phyloP scores from a whole-genome alignment of 2,888 invertebrate genomes.

The Cepaea hortensis region DNA sequence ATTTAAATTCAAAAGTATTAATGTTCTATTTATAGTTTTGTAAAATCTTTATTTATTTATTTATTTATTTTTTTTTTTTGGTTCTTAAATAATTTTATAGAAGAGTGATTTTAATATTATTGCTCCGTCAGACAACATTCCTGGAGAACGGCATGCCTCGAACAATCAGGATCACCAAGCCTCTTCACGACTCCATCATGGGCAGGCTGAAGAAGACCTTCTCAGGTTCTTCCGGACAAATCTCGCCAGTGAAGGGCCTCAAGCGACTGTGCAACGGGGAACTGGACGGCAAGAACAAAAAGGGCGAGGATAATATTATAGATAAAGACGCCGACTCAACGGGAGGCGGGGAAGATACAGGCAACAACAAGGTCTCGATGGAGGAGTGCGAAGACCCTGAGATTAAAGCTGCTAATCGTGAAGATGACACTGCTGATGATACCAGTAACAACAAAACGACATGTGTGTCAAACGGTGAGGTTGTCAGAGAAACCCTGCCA shows the following conservation, averaged over 20 bases:
- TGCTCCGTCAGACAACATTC: constrained; percentile 64
- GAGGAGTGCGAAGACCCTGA: not conserved
- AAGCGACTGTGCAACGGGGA: constrained; percentile 53
- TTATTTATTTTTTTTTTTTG: not conserved
- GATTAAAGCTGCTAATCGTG: too few relatives aligned
- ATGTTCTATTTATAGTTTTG: too few relatives aligned
- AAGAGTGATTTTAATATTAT: too few relatives aligned
- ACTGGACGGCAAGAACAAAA: constrained; percentile 32
- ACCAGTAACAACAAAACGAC: not conserved
- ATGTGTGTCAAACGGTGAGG: not conserved
- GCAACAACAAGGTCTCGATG: constrained; percentile 9
- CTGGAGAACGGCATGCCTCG: constrained; percentile 67
- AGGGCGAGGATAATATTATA: not conserved
- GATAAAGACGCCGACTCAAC: constrained; percentile 42
- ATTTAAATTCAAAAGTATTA: too few relatives aligned
- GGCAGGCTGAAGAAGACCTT: constrained; percentile 63
- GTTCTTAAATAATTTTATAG: too few relatives aligned
- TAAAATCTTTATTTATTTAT: too few relatives aligned
- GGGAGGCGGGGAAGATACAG: constrained; percentile 14
- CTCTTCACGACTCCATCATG: constrained; percentile 64
- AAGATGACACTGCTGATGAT: not conserved
- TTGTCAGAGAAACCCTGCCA: not conserved
- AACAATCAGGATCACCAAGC: constrained; percentile 68
- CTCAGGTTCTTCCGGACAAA: constrained; percentile 52
- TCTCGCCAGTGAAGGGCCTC: constrained; percentile 53